These are phyloP conservation scores for Lutraria rhynchaena DNA, from an alignment of 1,140 invertebrate genomes.

Conservation along the genomic window DNA sequence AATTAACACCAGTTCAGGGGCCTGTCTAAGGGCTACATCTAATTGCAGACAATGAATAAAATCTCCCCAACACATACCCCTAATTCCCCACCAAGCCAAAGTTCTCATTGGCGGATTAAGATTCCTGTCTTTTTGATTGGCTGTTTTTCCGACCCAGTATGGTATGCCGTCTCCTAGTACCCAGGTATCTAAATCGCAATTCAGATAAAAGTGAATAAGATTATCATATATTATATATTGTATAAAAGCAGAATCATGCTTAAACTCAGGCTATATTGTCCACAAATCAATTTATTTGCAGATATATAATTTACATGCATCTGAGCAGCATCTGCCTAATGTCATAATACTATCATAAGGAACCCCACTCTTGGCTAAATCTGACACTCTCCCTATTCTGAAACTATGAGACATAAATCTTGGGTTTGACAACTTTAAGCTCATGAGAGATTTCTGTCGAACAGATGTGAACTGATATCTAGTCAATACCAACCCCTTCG, in stretches of 20 bases:
- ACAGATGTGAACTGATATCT: conserved; percentile 1
- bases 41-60: background rate
- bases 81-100: too few relatives aligned
- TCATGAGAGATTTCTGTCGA: background rate
- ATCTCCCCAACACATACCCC: too few relatives aligned
- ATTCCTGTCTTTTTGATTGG: too few relatives aligned
- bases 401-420: background rate
- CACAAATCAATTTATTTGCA: background rate
- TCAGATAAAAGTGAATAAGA: background rate
- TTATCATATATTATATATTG: background rate
- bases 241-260: background rate
- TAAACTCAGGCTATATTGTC: too few relatives aligned
- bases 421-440: background rate
- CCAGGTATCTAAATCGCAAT: conserved; percentile 17
- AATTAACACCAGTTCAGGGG: too few relatives aligned
- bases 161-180: too few relatives aligned
- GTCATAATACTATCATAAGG: background rate
- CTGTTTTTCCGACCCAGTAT: too few relatives aligned
- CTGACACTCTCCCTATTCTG: background rate
- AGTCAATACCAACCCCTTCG: background rate
- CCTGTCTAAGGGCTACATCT: background rate
- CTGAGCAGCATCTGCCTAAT: background rate
- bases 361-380: background rate
- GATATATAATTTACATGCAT: background rate
- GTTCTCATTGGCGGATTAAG: too few relatives aligned